Percentiles rank a stretch among this genome's conserved stretches.
Evolutionary conservation across 2,797 vertebrate genomes (phyloP).

Genomic region (Gobio occitaniae): DNA sequence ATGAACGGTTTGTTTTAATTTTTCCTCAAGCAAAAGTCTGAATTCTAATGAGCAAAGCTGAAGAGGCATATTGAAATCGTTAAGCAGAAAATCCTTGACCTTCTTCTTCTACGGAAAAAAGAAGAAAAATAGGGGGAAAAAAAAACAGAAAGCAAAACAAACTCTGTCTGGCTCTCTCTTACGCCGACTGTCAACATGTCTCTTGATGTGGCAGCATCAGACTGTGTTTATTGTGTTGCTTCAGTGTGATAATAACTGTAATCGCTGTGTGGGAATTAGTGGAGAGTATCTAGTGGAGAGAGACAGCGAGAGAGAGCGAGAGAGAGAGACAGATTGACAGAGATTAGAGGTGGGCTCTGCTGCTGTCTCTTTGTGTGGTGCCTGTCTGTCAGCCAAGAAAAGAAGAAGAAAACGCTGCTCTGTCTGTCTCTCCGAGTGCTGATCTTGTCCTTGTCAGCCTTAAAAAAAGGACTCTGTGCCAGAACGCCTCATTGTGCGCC

Average conservation of each 20-base stretch:
- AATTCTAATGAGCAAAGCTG: conserved; percentile 52
- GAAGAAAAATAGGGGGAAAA: background rate
- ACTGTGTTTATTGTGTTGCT: conserved; percentile 51
- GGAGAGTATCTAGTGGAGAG: conserved; percentile 50
- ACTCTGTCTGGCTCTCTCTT: conserved; percentile 38
- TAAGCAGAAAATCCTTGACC: conserved; percentile 41
- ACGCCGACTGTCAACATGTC: conserved; percentile 46
- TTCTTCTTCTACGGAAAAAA: conserved; percentile 22
- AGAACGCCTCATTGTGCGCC: conserved; percentile 60
- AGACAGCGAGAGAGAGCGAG: conserved; percentile 39
- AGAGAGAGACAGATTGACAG: conserved; percentile 56
- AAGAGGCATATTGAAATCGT: conserved; percentile 63
- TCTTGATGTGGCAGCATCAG: conserved; percentile 48
- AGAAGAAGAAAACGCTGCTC: conserved; percentile 43
- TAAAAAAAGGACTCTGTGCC: conserved; percentile 55
- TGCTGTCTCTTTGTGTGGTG: conserved; percentile 59
- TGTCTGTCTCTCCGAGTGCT: conserved; percentile 46
- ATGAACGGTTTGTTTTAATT: conserved; percentile 28
- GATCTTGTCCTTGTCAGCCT: conserved; percentile 63
- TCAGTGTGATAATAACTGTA: conserved; percentile 54
- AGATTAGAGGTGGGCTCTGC: conserved; percentile 60
- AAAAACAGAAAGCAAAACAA: conserved; percentile 43
- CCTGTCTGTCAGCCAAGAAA: conserved; percentile 58
- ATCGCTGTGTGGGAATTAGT: conserved; percentile 54
- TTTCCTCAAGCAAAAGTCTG: conserved; percentile 42